Percentiles rank a stretch among this genome's conserved stretches.
These are phyloP conservation scores for Lamellibrachia columna DNA, from an alignment of 2,888 invertebrate genomes.

Conservation along the genomic window DNA sequence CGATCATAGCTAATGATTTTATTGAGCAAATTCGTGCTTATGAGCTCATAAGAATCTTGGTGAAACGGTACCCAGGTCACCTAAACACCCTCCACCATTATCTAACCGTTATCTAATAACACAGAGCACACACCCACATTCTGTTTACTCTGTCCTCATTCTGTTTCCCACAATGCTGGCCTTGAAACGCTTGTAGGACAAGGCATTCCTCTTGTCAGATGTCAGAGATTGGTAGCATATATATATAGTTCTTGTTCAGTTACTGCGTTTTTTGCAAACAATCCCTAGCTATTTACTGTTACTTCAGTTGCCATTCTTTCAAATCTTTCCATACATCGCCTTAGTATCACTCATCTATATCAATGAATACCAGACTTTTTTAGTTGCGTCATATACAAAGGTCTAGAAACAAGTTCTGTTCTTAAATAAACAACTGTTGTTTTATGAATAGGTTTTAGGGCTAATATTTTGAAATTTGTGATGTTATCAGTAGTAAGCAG, in stretches of 20 bases:
- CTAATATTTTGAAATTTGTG: background rate
- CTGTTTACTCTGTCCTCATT: background rate
- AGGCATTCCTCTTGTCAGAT: background rate
- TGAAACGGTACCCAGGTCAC: background rate
- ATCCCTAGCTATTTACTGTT: background rate
- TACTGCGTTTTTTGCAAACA: background rate
- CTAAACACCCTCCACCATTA: background rate
- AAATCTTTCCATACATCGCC: too few species aligned
- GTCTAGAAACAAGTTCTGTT: background rate
- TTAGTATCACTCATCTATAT: background rate
- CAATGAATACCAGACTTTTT: background rate
- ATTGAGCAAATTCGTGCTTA: too few species aligned
- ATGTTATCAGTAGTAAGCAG: background rate
- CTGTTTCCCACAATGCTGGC: background rate
- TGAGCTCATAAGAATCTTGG: too few species aligned
- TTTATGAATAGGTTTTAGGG: background rate
- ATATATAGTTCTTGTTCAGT: background rate
- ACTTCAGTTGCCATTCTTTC: background rate
- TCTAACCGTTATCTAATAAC: slow-evolving; percentile 16
- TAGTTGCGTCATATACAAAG: background rate
- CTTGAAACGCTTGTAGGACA: background rate
- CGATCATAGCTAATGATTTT: too few species aligned
- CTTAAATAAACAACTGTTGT: background rate
- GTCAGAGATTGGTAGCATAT: background rate
- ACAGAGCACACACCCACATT: background rate